phyloP scores from a whole-genome alignment of 2,113 vertebrate genomes.

The Clarias gariepinus region DNA sequence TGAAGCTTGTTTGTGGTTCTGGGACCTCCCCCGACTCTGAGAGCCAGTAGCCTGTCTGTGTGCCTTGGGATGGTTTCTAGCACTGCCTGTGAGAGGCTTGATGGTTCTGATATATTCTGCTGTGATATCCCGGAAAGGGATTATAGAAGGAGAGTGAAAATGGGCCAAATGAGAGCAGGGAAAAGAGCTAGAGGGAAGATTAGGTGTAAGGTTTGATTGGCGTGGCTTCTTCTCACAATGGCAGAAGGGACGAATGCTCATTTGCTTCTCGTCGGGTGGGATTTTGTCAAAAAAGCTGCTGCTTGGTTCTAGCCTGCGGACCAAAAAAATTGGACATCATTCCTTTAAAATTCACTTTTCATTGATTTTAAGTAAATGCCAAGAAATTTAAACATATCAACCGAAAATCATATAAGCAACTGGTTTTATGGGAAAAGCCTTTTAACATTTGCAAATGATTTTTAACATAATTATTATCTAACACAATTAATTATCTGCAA shows the following conservation, averaged over 20 bases:
- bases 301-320: conserved; percentile 79
- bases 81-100: conserved; percentile 48
- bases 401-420: background rate
- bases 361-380: background rate
- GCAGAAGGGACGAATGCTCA: conserved; percentile 69
- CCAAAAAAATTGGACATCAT: background rate
- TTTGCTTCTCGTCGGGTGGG: conserved; percentile 57
- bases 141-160: conserved; percentile 69
- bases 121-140: conserved; percentile 84
- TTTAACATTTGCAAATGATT: background rate
- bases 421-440: background rate
- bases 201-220: conserved; percentile 55
- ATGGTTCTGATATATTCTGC: conserved; percentile 74
- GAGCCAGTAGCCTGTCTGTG: conserved; percentile 7
- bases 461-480: no score
- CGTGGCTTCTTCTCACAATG: conserved; percentile 64
- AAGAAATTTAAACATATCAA: background rate
- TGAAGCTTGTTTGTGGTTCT: conserved; percentile 62
- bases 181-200: conserved; percentile 43
- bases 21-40: conserved; percentile 60
- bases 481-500: no score
- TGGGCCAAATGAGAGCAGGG: conserved; percentile 70
- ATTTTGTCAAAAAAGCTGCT: conserved; percentile 83
- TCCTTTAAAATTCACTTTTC: background rate
- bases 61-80: background rate